phyloP scores from a whole-genome alignment of 2,113 vertebrate species.

The Sardina pilchardus region DNA sequence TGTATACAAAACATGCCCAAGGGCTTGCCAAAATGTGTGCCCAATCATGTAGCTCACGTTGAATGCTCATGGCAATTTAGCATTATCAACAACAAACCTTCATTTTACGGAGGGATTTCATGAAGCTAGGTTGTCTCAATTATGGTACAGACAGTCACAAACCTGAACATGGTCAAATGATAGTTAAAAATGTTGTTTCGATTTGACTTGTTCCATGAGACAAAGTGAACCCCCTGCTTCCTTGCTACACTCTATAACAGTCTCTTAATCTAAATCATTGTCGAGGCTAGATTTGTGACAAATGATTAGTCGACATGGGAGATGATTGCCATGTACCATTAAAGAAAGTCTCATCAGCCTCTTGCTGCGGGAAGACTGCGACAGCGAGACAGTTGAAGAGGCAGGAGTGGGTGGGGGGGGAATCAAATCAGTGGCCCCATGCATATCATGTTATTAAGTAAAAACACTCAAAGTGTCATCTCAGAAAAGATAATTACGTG shows the following conservation, averaged over 20 bases:
- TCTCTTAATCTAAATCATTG: conserved; percentile 11
- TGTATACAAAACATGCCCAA: neutral
- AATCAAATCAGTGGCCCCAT: neutral
- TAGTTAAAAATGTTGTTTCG: neutral
- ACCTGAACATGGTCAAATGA: neutral
- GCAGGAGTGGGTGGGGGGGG: neutral
- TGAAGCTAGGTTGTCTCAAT: too few species aligned
- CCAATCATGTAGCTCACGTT: neutral
- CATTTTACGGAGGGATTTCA: neutral
- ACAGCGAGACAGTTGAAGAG: neutral
- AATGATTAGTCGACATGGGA: conserved; percentile 15
- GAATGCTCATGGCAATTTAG: neutral
- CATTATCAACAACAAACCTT: neutral
- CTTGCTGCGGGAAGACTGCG: neutral
- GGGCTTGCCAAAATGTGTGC: neutral
- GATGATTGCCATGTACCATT: conserved; percentile 10
- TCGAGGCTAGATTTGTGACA: neutral
- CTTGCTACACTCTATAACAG: neutral
- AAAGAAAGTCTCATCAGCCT: conserved; percentile 2
- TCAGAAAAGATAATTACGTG: neutral
- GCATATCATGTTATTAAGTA: conserved; percentile 8
- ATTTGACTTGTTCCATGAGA: neutral
- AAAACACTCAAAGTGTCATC: neutral
- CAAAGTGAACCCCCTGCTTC: neutral
- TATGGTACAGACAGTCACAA: neutral